Base-by-base conservation (phyloP, 2,888 invertebrate species). In the Stenurella melanura region DNA sequence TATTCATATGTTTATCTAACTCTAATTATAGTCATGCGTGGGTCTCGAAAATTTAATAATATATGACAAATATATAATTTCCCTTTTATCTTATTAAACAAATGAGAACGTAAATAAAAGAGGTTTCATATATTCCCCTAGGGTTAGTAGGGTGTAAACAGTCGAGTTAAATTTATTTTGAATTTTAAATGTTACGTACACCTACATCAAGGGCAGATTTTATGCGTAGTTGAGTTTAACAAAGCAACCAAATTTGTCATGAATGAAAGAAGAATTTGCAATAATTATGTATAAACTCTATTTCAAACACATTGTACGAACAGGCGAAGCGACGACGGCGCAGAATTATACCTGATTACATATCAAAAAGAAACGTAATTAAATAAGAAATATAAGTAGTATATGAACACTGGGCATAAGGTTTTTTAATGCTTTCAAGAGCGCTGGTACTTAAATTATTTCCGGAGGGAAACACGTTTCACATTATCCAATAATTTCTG, bases 1-100 rank as follows among this genome's bases (percentile, higher is more conserved):
- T 64, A 64, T 18, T 18, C 42, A 63, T 12, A 64, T 11, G 11
- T 38, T 64, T 12, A 38, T 42, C 9, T 64, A 64, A 42, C 1
- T 64, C 64, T 64, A 34, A 12, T 64, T 18, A 64, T 42, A 64
- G 42, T 42, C 64, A 64, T 64, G 64, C 64, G 30, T 2, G 64
- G 42, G 18, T 64, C 11, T 42, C 12, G 38, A 64, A 17, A 21
- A 57, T 57, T 57, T 57, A 18, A 19, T 19, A 57, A 57, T 3
- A 21, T 12, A 58, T 58, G 58, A 19, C 58, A 58, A 58, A 58
- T 57, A 57, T 57, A 18, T 18, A 1, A 42, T 42, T 42, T 42
- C 15, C 42, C 11, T 42, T 42, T 42, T 42, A 42, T 42, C 57
- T 17, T 9, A 19, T 57, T n/a, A 57, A 17, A 17, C 57, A 57